Conservation (phyloP, 1,140 invertebrate genomes). For the Drosophila nannoptera region DNA sequence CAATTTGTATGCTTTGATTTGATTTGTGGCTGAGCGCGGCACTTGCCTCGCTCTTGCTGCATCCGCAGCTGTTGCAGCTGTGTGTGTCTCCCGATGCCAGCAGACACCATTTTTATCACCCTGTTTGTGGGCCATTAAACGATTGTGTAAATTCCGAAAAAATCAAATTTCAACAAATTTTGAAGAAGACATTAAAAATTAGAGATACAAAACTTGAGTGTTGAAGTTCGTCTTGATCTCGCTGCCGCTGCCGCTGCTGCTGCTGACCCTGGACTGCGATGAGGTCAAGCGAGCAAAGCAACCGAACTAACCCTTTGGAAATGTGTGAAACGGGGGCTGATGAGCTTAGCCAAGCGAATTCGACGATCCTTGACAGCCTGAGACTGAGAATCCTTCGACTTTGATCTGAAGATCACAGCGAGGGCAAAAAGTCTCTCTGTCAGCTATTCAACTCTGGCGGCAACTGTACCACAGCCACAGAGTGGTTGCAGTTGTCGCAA, state of each 20-base stretch:
- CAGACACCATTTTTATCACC: constrained; percentile 47
- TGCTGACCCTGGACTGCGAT: not conserved
- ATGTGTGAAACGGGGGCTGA: not conserved
- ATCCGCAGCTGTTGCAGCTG: not conserved
- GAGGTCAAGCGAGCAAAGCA: constrained; percentile 9
- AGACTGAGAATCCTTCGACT: too few species aligned
- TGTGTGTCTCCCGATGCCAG: constrained; percentile 11
- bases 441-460: constrained; percentile 13
- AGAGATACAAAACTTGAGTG: constrained; percentile 17
- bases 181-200: constrained; percentile 58
- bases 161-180: constrained; percentile 49
- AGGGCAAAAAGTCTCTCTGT: not conserved
- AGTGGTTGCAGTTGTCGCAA: constrained; percentile 1
- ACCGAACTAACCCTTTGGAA: not conserved
- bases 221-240: constrained; percentile 10
- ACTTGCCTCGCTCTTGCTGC: not conserved
- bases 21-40: constrained; percentile 41
- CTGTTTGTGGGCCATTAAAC: constrained; percentile 60
- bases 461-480: constrained; percentile 37
- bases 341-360: not conserved
- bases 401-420: too few species aligned
- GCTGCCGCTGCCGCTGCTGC: not conserved
- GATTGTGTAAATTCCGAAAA: constrained; percentile 70
- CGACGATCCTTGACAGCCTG: too few species aligned
- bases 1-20: constrained; percentile 70